Evolutionary conservation across 2,113 vertebrate species (phyloP), one percentile per base, ranked within the genome.

Genomic region (Etheostoma spectabile): DNA sequence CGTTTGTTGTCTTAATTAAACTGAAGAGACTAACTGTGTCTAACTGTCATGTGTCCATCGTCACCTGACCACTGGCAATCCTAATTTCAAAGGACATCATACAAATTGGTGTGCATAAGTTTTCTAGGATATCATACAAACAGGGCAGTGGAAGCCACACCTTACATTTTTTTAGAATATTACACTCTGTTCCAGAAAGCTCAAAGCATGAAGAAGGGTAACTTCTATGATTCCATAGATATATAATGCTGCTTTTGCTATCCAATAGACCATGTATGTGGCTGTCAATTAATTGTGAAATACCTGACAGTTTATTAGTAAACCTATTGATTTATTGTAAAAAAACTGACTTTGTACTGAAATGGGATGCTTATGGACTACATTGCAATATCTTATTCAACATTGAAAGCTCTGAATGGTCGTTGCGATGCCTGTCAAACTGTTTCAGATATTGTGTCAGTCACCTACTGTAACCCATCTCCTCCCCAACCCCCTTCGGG

Each of bases 321-420:
- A 74, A 3, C 21, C 10, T 30, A 30, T n/a, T 64, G 35, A 75
- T 56, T 66, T 10, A 69, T 35, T 33, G 30, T 10, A 77, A 57
- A 22, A 16, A 27, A n/a, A n/a, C n/a, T n/a, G n/a, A n/a, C 83
- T 60, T 68, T 67, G 53, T 1, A 19, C 4, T 59, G 51, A 59
- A 38, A 79, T 24, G 10, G 55, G 38, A 57, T 35, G 57, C 24
- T 52, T 11, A 19, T 11, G 60, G 55, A 52, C 62, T 51, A 42
- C 38, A 30, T 45, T 55, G 56, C 24, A 24, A 22, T 49, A 78
- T 18, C 73, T 7, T 48, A 71, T 71, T 79, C 33, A 65, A 62
- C 56, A 62, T n/a, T 89, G 85, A 89, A 83, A 83, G n/a, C 72
- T 83, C 30, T 82, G 77, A 89, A 51, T 57, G 73, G 64, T 66